Evolutionary conservation across 2,113 vertebrate genomes (phyloP).

Genomic region (Pheucticus melanocephalus): DNA sequence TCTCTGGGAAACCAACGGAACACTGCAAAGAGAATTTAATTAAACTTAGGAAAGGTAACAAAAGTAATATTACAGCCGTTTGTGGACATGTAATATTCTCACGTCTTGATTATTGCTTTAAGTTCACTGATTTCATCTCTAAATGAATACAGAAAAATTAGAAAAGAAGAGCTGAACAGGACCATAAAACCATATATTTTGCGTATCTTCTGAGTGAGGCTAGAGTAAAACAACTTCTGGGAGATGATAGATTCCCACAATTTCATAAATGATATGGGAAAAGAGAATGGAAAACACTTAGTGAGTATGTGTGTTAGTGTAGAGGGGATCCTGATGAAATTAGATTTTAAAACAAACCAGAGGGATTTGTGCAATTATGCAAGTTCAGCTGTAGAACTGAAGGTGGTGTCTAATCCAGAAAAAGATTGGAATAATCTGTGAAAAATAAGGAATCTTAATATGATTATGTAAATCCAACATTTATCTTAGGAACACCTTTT

Average conservation of each 20-base stretch:
- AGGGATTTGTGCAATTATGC: background rate
- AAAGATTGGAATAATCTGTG: background rate
- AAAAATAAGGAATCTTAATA: background rate
- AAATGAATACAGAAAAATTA: background rate
- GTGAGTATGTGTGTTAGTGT: background rate
- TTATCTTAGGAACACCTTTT: background rate
- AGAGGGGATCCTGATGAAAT: background rate
- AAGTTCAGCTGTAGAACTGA: background rate
- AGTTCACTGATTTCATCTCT: background rate
- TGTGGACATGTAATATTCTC: background rate
- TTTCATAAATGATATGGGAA: background rate
- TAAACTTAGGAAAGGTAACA: background rate
- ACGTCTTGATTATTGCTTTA: background rate
- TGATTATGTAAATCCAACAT: background rate
- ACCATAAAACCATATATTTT: background rate
- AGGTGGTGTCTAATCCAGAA: background rate
- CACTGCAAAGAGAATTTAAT: background rate
- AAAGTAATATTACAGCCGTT: background rate
- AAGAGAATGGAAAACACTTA: background rate
- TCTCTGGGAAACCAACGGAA: background rate
- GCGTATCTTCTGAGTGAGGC: background rate
- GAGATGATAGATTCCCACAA: background rate
- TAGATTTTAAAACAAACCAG: background rate
- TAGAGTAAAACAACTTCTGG: background rate
- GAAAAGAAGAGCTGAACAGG: background rate